Percentiles rank a stretch among this genome's conserved stretches.
Conservation (phyloP, 2,888 invertebrate species). For the Aromia moschata region DNA sequence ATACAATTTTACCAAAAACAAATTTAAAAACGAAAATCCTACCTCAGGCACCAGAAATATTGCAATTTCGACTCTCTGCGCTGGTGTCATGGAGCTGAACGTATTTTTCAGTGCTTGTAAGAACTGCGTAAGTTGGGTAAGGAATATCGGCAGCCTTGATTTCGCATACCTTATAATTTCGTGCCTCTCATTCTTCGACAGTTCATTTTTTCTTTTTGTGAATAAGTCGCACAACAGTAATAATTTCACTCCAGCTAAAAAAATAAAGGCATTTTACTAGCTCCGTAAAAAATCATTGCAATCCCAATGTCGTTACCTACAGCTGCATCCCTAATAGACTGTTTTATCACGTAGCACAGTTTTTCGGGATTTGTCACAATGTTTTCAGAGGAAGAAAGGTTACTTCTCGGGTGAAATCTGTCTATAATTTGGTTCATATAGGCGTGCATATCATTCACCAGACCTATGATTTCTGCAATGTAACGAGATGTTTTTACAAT, state of each 20-base stretch:
- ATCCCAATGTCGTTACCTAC: conserved; percentile 62
- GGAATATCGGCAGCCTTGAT: conserved; percentile 72
- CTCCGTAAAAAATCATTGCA: too few relatives aligned
- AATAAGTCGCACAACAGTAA: conserved; percentile 73
- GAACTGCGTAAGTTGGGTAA: conserved; percentile 70
- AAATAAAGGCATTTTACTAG: too few relatives aligned
- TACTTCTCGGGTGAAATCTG: conserved; percentile 64
- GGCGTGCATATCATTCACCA: conserved; percentile 72
- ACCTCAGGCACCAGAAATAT: conserved; percentile 75
- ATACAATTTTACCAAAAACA: too few relatives aligned
- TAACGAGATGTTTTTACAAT: background rate
- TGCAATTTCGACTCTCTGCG: conserved; percentile 71
- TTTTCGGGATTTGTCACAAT: conserved; percentile 67
- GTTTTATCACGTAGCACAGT: conserved; percentile 71
- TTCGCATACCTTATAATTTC: conserved; percentile 74
- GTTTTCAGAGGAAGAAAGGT: conserved; percentile 53
- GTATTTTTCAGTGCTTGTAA: conserved; percentile 69
- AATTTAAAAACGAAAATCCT: too few relatives aligned
- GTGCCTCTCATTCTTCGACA: conserved; percentile 71
- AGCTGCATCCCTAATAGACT: conserved; percentile 70
- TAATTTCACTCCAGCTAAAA: conserved; percentile 65
- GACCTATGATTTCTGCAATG: conserved; percentile 69
- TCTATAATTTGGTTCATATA: conserved; percentile 71
- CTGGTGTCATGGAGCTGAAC: conserved; percentile 67
- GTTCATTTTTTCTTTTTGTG: conserved; percentile 69